phyloP scores from a whole-genome alignment of 2,113 vertebrate genomes.

The Siphamia tubifer region DNA sequence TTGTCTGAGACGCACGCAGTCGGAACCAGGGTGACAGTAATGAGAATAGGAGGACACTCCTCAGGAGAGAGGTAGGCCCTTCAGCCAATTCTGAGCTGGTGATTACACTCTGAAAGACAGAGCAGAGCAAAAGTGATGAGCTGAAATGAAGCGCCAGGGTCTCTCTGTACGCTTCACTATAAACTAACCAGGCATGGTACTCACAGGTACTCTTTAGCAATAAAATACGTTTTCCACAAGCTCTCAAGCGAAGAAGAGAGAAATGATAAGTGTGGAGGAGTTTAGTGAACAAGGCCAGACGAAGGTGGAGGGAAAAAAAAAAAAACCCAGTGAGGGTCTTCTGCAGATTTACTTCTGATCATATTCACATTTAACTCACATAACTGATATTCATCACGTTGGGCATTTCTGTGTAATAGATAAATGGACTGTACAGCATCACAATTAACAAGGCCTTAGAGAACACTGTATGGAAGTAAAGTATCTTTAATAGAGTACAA shows the following conservation, averaged over 20 bases:
- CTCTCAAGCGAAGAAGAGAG: background rate
- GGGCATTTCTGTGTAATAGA: background rate
- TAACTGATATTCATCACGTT: background rate
- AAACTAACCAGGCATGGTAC: conserved; percentile 19
- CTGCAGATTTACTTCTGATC: background rate
- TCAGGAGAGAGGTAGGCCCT: conserved; percentile 62
- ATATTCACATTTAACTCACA: background rate
- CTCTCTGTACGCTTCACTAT: conserved; percentile 3
- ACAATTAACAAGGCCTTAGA: conserved; percentile 12
- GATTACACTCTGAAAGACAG: conserved; percentile 47
- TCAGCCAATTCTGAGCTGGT: conserved; percentile 59
- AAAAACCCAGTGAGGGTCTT: background rate
- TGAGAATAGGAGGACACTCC: conserved; percentile 73
- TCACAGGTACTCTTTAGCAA: conserved; percentile 17
- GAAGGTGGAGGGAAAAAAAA: background rate
- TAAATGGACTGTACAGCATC: background rate
- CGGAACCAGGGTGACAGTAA: conserved; percentile 44
- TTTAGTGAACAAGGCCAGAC: background rate
- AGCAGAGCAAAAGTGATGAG: conserved; percentile 19
- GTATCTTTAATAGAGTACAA: conserved; percentile 15
- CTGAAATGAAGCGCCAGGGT: conserved; percentile 27
- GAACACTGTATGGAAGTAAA: conserved; percentile 10
- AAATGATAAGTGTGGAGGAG: too few species aligned
- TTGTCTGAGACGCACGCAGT: conserved; percentile 19
- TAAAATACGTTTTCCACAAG: conserved; percentile 7